A percentile compares a stretch with the other conserved stretches of the same genome.
Evolutionary conservation across 1,140 invertebrate genomes (phyloP).

Genomic region (Caenorhabditis brenneri): DNA sequence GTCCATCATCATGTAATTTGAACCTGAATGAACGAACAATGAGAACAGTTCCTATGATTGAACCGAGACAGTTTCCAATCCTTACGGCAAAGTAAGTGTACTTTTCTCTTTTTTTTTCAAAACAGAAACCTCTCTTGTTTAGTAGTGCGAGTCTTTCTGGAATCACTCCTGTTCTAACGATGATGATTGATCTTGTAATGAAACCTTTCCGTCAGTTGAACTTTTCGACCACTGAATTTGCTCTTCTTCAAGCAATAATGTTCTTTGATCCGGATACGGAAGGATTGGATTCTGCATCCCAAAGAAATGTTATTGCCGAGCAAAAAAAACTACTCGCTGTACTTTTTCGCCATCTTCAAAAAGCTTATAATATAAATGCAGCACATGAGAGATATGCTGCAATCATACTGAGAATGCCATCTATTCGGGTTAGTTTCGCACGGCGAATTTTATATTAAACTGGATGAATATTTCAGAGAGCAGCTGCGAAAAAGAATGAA

Average conservation of each 20-base stretch:
- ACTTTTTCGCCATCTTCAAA: constrained; percentile 63
- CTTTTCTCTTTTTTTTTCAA: too few relatives aligned
- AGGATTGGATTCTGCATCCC: constrained; percentile 68
- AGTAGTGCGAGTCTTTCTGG: constrained; percentile 59
- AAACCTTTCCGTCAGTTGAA: constrained; percentile 67
- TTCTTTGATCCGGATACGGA: constrained; percentile 71
- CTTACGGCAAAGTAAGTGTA: neutral
- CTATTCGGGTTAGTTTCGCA: constrained; percentile 57
- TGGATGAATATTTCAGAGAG: constrained; percentile 60
- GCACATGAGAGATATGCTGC: constrained; percentile 65
- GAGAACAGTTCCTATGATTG: constrained; percentile 8
- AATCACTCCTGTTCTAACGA: constrained; percentile 68
- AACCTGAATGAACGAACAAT: neutral
- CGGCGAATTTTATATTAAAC: neutral
- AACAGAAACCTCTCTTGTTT: too few relatives aligned
- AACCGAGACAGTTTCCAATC: neutral
- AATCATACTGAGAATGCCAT: constrained; percentile 67
- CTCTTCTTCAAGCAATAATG: constrained; percentile 69
- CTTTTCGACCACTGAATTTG: constrained; percentile 61
- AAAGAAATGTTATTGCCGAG: constrained; percentile 69
- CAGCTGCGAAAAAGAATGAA: constrained; percentile 70
- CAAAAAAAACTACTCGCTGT: constrained; percentile 65
- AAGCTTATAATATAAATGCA: constrained; percentile 55
- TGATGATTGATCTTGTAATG: constrained; percentile 71
- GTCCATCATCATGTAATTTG: constrained; percentile 6